Conservation (phyloP, 2,888 invertebrate genomes). For the Tortricodes alternella region DNA sequence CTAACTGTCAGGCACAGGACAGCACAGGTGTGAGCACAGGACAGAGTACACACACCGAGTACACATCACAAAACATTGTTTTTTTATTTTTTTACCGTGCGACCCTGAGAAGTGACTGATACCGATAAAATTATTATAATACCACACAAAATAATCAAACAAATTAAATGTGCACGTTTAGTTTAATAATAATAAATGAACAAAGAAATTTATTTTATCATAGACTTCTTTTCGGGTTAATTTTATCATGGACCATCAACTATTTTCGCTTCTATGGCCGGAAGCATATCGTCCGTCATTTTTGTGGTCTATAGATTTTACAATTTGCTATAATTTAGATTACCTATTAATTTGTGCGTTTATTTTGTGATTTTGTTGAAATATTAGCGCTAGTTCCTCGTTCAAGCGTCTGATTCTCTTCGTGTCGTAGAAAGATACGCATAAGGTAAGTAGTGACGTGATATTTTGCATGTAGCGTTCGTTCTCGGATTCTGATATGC, state of each 20-base stretch:
- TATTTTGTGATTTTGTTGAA: constrained; percentile 34
- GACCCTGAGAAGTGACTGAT: no score
- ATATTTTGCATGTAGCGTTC: constrained; percentile 10
- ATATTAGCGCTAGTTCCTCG: constrained; percentile 37
- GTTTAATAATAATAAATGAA: no score
- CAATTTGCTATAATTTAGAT: constrained; percentile 39
- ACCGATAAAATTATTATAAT: no score
- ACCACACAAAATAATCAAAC: no score
- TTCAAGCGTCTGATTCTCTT: constrained; percentile 37
- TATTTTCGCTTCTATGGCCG: constrained; percentile 38
- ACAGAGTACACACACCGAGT: no score
- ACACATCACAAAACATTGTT: no score
- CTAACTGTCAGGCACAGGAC: no score
- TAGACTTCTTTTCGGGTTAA: no score
- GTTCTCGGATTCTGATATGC: constrained; percentile 38
- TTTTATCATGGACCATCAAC: constrained; percentile 30
- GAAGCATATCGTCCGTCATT: constrained; percentile 66
- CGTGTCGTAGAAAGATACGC: constrained; percentile 28
- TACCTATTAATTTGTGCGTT: constrained; percentile 28
- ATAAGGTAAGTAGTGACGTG: constrained; percentile 38
- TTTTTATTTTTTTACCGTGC: no score
- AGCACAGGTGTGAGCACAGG: no score
- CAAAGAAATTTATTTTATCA: no score
- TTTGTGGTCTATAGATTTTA: constrained; percentile 67
- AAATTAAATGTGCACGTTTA: no score